Percentiles rank a stretch among this genome's conserved stretches.
Evolutionary conservation across 2,797 vertebrate genomes (phyloP).

Genomic region (Enteromius anoplus): DNA sequence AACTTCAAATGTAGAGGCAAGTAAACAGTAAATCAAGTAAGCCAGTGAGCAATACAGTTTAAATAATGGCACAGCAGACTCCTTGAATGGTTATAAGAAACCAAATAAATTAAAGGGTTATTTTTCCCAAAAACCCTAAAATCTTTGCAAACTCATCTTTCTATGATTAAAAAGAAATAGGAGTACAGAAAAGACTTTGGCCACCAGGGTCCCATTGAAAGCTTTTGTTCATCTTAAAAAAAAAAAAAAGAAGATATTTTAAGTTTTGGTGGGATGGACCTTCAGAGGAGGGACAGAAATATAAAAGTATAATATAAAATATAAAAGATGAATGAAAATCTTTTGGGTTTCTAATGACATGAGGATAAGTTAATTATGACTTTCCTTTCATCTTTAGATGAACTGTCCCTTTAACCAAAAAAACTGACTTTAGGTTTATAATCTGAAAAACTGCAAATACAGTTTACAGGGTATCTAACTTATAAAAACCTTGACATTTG

Average conservation of each 20-base stretch:
- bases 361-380: background rate
- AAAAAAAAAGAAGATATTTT: background rate
- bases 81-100: background rate
- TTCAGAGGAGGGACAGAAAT: no score
- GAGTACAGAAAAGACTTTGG: background rate
- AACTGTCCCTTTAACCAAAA: background rate
- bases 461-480: background rate
- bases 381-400: background rate
- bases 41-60: background rate
- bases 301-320: no score
- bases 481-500: background rate
- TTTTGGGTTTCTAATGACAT: background rate
- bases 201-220: background rate
- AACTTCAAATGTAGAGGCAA: background rate
- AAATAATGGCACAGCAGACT: background rate
- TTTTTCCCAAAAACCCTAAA: background rate
- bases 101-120: background rate
- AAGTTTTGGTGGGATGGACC: background rate
- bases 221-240: background rate
- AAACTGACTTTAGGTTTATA: background rate
- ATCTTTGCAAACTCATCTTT: background rate
- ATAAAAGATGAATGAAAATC: background rate
- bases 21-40: background rate
- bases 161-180: no score
- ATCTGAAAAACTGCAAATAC: background rate